These are phyloP conservation scores for Eriosoma lanigerum DNA, from an alignment of 1,140 invertebrate genomes.

Conservation along the genomic window DNA sequence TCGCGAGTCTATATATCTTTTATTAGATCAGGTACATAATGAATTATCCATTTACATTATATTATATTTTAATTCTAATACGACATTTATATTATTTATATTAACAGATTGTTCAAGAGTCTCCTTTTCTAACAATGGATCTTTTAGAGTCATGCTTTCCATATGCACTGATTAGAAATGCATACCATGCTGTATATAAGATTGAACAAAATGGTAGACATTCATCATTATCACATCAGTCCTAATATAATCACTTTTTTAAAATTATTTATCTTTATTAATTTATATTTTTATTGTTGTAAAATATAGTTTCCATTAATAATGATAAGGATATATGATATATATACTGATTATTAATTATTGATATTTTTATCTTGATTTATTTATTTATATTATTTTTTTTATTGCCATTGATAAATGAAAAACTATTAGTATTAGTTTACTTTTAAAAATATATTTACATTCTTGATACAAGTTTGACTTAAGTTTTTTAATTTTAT, in stretches of 20 bases:
- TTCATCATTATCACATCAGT: conserved; percentile 15
- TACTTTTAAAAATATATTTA: too few relatives aligned
- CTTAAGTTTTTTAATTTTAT: too few relatives aligned
- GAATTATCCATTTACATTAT: neutral
- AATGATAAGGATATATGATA: too few relatives aligned
- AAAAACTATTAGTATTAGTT: too few relatives aligned
- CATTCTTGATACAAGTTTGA: too few relatives aligned
- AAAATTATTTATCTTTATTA: neutral
- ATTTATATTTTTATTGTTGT: neutral
- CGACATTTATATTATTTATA: conserved; percentile 37
- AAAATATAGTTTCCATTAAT: too few relatives aligned
- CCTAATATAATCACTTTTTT: neutral
- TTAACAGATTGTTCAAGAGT: conserved; percentile 90
- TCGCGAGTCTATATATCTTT: conserved; percentile 92
- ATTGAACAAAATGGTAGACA: conserved; percentile 62
- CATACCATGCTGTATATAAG: conserved; percentile 94
- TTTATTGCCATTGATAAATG: too few relatives aligned
- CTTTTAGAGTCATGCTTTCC: conserved; percentile 96
- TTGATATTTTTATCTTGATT: too few relatives aligned
- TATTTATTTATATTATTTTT: too few relatives aligned
- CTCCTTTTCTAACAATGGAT: conserved; percentile 97
- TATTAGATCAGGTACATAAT: conserved; percentile 73
- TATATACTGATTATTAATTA: too few relatives aligned
- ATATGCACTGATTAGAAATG: conserved; percentile 93
- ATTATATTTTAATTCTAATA: neutral